These are phyloP conservation scores for Bucorvus abyssinicus DNA, from an alignment of 2,797 vertebrate species.

Conservation along the genomic window DNA sequence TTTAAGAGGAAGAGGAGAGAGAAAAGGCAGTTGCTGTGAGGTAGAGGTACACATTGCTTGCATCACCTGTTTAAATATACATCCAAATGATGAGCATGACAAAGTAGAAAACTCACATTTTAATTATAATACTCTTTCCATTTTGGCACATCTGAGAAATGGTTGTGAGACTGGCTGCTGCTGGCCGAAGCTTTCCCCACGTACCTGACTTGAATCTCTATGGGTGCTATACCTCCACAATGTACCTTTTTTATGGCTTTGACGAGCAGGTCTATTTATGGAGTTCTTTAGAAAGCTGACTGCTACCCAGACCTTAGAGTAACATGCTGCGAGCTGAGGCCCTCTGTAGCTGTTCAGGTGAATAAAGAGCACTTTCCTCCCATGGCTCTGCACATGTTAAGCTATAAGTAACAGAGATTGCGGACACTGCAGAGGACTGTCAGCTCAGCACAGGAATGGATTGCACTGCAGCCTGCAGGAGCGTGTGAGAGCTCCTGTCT, in stretches of 20 bases:
- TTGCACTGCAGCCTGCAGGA: neutral
- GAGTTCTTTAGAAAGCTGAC: neutral
- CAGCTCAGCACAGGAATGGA: neutral
- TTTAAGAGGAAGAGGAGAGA: neutral
- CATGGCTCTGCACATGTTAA: neutral
- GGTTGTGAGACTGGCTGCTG: neutral
- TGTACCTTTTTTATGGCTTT: neutral
- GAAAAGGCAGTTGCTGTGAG: neutral
- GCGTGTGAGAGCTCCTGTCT: neutral
- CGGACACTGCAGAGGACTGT: neutral
- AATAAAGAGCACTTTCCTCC: neutral
- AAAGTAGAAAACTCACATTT: neutral
- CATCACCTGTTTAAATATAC: neutral
- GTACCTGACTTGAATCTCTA: neutral
- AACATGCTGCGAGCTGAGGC: neutral
- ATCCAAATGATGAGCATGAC: neutral
- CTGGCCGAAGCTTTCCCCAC: neutral
- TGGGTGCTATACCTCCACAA: neutral
- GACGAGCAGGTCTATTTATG: neutral
- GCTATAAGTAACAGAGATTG: fast-evolving
- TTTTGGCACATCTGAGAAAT: neutral
- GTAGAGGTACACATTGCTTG: neutral
- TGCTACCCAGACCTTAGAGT: neutral
- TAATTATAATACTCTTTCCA: neutral
- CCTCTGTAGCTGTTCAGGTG: neutral